Evolutionary conservation across 1,140 invertebrate species (phyloP), one percentile per base, ranked within the genome.

Genomic region (Pseudomyrmex flavicornis): DNA sequence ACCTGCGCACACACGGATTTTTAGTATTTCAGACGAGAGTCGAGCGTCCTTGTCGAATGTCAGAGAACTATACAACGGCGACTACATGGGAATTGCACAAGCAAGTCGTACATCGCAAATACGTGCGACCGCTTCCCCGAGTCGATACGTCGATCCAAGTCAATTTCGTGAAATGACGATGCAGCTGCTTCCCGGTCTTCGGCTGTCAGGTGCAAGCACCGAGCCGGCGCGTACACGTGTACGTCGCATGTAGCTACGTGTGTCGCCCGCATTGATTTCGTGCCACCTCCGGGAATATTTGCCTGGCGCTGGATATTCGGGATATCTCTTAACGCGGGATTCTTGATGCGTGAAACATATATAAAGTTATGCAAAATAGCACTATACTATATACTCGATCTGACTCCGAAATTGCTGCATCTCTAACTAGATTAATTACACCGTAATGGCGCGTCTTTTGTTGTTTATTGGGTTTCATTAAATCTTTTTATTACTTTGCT

Each of bases 141-240:
- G 54, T 80, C 76, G 76, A 80, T 80, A 80, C 46, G 68, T 80
- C 76, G 76, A 80, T 80, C 76, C 76, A 80, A 80, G 76, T 80
- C 76, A 80, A 80, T 80, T 80, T 46, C 66, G 72, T 46, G 66
- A 80, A 80, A 80, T 80, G 76, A 80, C 76, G 76, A 80, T 59
- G 76, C 76, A 80, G 76, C 66, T 80, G 76, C 66, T 80, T 80
- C 65, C 54, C 54, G 44, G 63, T 48, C 46, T 69, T 79, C 66
- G 46, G 66, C 76, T 80, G 76, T 80, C 76, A 80, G 56, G 54
- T 35, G 76, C 76, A 80, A 80, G 65, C 62, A 44, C 61, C 48
- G 61, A 52, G 61, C 35, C 74, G 61, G 13, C n/a, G 46, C 20
- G 8, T 80, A 72, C 66, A 80, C 44, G 54, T 72, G 76, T 72